Base-by-base conservation (phyloP, 2,797 vertebrate species). In the Gymnodraco acuticeps region DNA sequence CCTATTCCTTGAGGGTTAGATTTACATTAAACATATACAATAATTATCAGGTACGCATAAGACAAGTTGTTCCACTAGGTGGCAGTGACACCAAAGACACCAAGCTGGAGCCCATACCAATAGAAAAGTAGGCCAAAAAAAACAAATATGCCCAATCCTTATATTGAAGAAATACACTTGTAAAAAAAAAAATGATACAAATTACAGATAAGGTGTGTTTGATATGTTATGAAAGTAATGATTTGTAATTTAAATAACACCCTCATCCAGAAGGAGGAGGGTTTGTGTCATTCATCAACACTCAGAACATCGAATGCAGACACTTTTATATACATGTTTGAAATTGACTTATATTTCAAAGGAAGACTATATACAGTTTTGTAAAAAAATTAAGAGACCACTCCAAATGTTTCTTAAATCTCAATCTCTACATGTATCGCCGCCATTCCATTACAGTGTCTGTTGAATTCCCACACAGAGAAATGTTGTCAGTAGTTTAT, bases 41-140 rank as follows among this genome's bases (percentile, higher is more conserved):
- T 46, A 8, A 41, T 46, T 20, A n/a, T 50, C 14, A 20, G 20
- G 4, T 17, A 10, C 12, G 3, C 6, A 1, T 3, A 3, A 33
- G 43, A 42, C 3, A 51, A 42, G 4, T 69, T 75, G 4, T 13
- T 73, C 88, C 92, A 92, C 71, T 71, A 92, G 92, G 54, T 81
- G 91, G 83, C 88, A 84, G 83, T 83, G 23, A 47, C 17, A 12
- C 70, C 65, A 75, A 11, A 5, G 9, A 11, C 0, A 15, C 3
- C 5, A 45, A 68, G 5, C 23, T 51, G 1, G 3, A 56, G 23
- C 1, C 38, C 10, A 23, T 1, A n/a, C 3, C 10, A 5, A 10
- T 13, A 15, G 3, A 59, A 65, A 84, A 77, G 10, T 31, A 60
- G 59, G 19, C 6, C 66, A 41, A 66, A 64, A 64, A 65, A 55